Conservation (phyloP, 2,888 invertebrate species). For the Andrena dorsata region DNA sequence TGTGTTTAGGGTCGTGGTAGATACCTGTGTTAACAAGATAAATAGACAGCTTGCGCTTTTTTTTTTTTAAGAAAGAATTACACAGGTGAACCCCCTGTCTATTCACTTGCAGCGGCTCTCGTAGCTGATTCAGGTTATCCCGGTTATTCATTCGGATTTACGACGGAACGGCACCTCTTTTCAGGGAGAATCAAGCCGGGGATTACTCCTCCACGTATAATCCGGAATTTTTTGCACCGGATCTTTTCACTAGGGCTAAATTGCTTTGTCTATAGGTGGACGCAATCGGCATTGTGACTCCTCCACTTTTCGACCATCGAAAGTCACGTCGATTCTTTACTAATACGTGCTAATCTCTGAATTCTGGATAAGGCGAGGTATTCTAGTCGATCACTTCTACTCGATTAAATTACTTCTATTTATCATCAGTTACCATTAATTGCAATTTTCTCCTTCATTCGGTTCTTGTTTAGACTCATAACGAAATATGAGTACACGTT, state of each 20-base stretch:
- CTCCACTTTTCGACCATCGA: background rate
- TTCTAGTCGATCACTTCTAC: no score
- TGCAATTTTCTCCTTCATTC: no score
- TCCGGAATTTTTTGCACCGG: conserved; percentile 31
- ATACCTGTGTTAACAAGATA: background rate
- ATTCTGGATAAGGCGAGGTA: background rate
- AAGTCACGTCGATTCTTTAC: background rate
- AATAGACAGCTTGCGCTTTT: background rate
- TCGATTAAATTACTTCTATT: no score
- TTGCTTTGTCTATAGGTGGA: background rate
- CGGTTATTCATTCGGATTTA: conserved; percentile 55
- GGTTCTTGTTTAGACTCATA: no score
- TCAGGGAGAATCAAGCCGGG: conserved; percentile 25
- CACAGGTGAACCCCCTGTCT: background rate
- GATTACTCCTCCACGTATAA: conserved; percentile 53
- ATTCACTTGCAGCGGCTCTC: conserved; percentile 24
- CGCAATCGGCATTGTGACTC: background rate
- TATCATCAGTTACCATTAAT: no score
- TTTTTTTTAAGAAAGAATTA: conserved; percentile 7
- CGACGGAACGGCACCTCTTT: conserved; percentile 38
- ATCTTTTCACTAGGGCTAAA: background rate
- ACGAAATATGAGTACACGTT: no score
- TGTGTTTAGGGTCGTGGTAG: background rate
- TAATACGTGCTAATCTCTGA: background rate
- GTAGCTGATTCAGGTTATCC: conserved; percentile 43